Percentiles rank a stretch among this genome's conserved stretches.
These are phyloP conservation scores for Philotrypesis tridentata DNA, from an alignment of 1,140 invertebrate species.

Conservation along the genomic window DNA sequence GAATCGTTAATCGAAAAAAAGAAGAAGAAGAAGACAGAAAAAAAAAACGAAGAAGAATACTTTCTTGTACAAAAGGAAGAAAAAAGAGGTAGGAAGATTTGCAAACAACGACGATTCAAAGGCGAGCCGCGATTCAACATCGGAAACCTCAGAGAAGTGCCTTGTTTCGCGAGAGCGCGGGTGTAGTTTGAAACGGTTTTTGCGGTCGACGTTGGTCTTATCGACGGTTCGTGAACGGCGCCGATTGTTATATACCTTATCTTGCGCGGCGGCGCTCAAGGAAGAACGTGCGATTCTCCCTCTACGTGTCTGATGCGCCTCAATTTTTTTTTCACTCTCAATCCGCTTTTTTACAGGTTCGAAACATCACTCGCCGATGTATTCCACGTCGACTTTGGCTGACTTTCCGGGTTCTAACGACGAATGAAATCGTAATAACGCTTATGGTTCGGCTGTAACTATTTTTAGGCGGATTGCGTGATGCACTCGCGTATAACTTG, in stretches of 20 bases:
- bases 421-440: too few species aligned
- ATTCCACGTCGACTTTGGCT: too few species aligned
- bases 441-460: too few species aligned
- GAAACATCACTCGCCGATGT: background rate
- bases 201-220: slow-evolving; percentile 38
- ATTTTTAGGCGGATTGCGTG: background rate
- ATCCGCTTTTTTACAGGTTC: background rate
- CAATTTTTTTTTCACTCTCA: background rate
- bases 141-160: slow-evolving; percentile 27
- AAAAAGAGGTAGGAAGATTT: background rate
- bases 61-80: background rate
- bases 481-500: background rate
- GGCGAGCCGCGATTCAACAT: slow-evolving; percentile 17
- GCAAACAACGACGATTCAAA: background rate
- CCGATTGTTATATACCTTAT: slow-evolving; percentile 34
- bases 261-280: slow-evolving; percentile 27
- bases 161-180: background rate
- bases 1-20: too few species aligned
- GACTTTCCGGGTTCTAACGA: too few species aligned
- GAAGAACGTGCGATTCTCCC: background rate
- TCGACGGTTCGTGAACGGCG: slow-evolving; percentile 32
- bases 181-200: slow-evolving; percentile 36
- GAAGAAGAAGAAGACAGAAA: background rate
- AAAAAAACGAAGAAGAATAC: background rate
- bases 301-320: background rate